Percentiles rank a stretch among this genome's conserved stretches.
Evolutionary conservation across 2,888 invertebrate genomes (phyloP).

Genomic region (Lasioglossum morio): DNA sequence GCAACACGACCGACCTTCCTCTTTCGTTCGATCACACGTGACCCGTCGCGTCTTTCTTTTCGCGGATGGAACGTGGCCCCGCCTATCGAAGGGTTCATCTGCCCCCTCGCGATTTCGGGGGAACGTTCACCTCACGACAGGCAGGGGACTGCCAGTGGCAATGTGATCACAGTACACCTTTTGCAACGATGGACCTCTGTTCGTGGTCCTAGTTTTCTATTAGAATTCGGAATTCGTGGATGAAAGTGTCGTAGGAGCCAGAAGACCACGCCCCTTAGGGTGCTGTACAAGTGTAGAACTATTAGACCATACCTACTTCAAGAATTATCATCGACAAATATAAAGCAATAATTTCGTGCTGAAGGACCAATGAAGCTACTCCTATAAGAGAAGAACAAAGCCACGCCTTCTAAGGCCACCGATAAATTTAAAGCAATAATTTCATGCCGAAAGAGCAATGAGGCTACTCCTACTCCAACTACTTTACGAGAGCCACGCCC

Average conservation of each 20-base stretch:
- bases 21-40: not conserved
- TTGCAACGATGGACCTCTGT: not conserved
- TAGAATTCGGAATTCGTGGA: not conserved
- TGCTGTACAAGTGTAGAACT: not conserved
- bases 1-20: constrained; percentile 15
- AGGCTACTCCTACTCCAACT: not conserved
- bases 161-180: not conserved
- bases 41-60: not conserved
- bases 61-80: constrained; percentile 2
- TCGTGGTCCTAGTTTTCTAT: not conserved
- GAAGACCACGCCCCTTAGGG: not conserved
- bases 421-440: too few relatives aligned
- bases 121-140: constrained; percentile 10
- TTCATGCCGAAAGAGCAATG: not conserved
- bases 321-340: not conserved
- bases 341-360: too few relatives aligned
- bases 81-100: constrained; percentile 26
- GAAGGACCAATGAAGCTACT: not conserved
- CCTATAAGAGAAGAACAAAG: too few relatives aligned
- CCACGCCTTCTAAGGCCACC: not conserved
- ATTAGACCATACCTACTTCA: not conserved
- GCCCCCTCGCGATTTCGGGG: constrained; percentile 19
- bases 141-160: not conserved
- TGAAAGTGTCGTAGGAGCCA: not conserved
- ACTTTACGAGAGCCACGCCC: not conserved